Evolutionary conservation across 2,113 vertebrate genomes (phyloP).

Genomic region (Potamarius usumacintae): DNA sequence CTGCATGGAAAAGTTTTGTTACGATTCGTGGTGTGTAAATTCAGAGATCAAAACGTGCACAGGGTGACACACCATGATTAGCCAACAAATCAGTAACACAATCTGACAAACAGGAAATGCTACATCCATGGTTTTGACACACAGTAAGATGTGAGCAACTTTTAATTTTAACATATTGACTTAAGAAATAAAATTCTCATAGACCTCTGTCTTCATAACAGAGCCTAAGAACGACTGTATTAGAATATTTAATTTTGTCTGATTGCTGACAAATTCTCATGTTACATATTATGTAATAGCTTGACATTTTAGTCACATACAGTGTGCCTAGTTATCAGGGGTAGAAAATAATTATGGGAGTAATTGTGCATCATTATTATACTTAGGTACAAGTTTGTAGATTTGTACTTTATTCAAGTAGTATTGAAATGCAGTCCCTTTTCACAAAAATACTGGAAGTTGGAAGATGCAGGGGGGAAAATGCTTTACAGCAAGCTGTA

Average conservation of each 20-base stretch:
- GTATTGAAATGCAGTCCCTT: not conserved
- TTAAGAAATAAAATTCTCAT: not conserved
- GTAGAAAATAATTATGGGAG: not conserved
- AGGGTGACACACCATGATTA: not conserved
- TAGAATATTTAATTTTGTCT: not conserved
- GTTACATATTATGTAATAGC: not conserved
- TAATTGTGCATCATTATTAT: not conserved
- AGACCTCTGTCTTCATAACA: not conserved
- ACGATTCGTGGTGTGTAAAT: not conserved
- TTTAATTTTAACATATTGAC: not conserved
- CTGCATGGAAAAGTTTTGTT: not conserved
- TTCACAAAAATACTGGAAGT: not conserved
- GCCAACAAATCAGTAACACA: not conserved
- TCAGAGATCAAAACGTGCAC: not conserved
- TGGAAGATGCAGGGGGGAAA: not conserved
- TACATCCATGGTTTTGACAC: not conserved
- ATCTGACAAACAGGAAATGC: not conserved
- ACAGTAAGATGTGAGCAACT: not conserved
- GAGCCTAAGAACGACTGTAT: not conserved
- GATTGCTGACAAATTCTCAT: not conserved
- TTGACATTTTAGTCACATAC: not conserved
- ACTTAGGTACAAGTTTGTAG: not conserved
- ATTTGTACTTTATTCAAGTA: not conserved
- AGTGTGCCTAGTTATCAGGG: not conserved
- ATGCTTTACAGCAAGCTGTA: not conserved